Evolutionary conservation across 2,113 vertebrate species (phyloP), one percentile per base, ranked within the genome.

Genomic region (Ancistrus triradiatus): DNA sequence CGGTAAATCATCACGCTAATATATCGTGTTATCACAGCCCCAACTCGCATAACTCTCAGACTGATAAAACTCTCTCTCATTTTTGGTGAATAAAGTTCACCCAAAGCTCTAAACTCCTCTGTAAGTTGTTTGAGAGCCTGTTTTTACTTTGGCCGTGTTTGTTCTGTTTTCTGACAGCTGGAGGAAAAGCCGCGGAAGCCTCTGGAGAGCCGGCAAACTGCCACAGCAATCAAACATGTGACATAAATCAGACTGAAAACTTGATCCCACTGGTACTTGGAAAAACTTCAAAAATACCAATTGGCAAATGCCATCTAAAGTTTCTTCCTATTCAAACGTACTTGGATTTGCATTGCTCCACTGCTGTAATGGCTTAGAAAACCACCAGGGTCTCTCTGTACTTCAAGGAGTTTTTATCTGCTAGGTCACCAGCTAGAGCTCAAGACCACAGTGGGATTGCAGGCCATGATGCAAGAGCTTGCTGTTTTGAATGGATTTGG

Each of bases 121-220:
- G 13, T 6, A 42, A 14, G 38, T n/a, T 42, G 38, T 14, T 42
- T 42, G 11, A 42, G n/a, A 15, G 38, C 38, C n/a, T 14, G 13
- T 42, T 15, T 1, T 42, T 11, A n/a, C 38, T 14, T 42, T 42
- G 38, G 38, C 11, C n/a, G 6, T 42, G 13, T 13, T 42, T 31
- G 49, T 33, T 7, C 25, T 43, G 49, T 7, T 53, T 53, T 8
- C 38, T 53, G 38, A 44, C 37, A 64, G 60, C 31, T 8, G 14
- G 18, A 37, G 14, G 19, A 42, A 42, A 42, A 42, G 38, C 38
- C 14, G 6, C 14, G 38, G n/a, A 42, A 42, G 38, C 38, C 38
- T 42, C 38, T 15, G n/a, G 38, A 42, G 38, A n/a, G n/a, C 38
- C 38, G 6, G 38, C 38, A 42, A 42, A 14, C 38, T 42, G 38